Evolutionary conservation across 1,140 invertebrate genomes (phyloP), one percentile per base, ranked within the genome.

Genomic region (Amphibalanus amphitrite): DNA sequence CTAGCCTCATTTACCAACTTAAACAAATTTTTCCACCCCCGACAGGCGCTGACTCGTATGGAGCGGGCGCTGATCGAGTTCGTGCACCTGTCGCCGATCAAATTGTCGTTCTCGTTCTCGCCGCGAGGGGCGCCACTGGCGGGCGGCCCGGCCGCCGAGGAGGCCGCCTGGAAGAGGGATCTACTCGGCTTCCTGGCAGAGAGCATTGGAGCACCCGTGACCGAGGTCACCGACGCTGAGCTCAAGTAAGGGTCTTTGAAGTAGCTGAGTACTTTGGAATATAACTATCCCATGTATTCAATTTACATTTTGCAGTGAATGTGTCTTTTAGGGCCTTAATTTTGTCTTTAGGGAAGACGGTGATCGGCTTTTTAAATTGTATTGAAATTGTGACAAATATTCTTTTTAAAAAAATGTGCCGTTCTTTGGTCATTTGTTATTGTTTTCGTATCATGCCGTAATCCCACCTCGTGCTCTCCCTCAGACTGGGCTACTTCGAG

Each of bases 11-110:
- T n/a, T n/a, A n/a, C n/a, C n/a, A n/a, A n/a, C n/a, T n/a, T n/a
- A n/a, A n/a, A n/a, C n/a, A n/a, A n/a, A n/a, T n/a, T n/a, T n/a
- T n/a, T n/a, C n/a, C n/a, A n/a, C 33, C 33, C 15, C 33, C 33
- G 10, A 3, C 47, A 59, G 47, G 3, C 47, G 38, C 38, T 13
- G 47, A 59, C 47, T 13, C 47, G 47, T 20, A 8, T 59, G 47
- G 47, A 59, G 47, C 47, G 47, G 47, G 47, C 47, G 1, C 72
- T 86, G 20, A 84, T 88, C 75, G 89, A 91, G 76, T 85, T 85
- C 74, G 80, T 89, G 30, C 87, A 88, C 77, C 77, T 90, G 69
- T 89, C 87, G 20, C 88, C 88, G 0, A 76, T 89, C 3, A 86
- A 86, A 75, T 77, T 90, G 67, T 81, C 84, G 64, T 79, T 91